Conservation (phyloP, 2,888 invertebrate species). For the Trachelus tabidus region DNA sequence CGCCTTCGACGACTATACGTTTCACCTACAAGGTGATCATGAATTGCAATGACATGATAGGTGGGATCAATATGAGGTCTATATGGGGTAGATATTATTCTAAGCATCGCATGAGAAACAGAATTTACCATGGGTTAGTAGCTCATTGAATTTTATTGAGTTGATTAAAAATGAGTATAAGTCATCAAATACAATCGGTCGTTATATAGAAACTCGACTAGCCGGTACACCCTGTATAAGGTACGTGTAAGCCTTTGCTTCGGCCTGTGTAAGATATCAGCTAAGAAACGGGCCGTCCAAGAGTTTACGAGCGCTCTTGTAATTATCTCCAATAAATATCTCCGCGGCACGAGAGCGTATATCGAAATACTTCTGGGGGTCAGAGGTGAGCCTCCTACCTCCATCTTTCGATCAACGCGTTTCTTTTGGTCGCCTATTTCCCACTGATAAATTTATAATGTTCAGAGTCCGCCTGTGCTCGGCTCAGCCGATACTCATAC, state of each 20-base stretch:
- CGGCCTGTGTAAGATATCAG: constrained; percentile 60
- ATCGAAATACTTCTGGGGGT: constrained; percentile 62
- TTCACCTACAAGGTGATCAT: constrained; percentile 46
- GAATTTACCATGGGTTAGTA: not conserved
- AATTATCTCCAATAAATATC: constrained; percentile 67
- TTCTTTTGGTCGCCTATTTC: constrained; percentile 53
- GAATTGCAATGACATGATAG: constrained; percentile 29
- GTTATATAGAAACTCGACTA: not conserved
- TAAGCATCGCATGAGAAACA: not conserved
- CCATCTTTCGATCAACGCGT: constrained; percentile 62
- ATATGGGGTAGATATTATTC: constrained; percentile 3
- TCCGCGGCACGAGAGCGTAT: constrained; percentile 63
- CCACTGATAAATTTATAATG: constrained; percentile 62
- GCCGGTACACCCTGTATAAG: constrained; percentile 45
- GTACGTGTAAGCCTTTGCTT: constrained; percentile 28
- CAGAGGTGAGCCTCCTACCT: constrained; percentile 57
- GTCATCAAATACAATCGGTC: not conserved
- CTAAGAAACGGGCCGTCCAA: constrained; percentile 56
- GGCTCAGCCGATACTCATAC: not conserved
- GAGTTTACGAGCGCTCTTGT: constrained; percentile 65
- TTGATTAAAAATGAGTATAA: not conserved
- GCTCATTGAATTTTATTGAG: not conserved
- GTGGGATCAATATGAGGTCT: not conserved
- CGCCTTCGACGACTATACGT: constrained; percentile 37
- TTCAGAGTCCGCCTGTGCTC: constrained; percentile 30